Evolutionary conservation across 1,140 invertebrate genomes (phyloP), one percentile per base, ranked within the genome.

Genomic region (Ceratina australensis): DNA sequence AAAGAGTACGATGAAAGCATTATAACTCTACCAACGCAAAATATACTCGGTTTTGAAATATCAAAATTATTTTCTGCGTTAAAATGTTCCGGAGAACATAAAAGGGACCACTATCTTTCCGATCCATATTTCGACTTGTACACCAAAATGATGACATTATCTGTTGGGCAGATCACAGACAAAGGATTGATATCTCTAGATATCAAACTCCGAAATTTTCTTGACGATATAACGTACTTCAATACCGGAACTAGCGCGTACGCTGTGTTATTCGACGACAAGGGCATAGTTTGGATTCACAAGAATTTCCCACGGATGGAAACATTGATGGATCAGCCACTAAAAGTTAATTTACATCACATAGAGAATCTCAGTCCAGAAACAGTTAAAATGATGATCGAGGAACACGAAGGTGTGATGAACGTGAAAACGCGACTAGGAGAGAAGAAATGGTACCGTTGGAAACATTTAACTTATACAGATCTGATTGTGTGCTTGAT

Each of bases 401-500:
- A 89, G 18, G 67, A 89, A 52, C 20, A 71, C 0, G 82, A 90
- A 65, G 92, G 92, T 20, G 22, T 79, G 12, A 74, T 84, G 12
- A 79, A 87, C 20, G 72, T 89, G 3, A 79, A 81, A 68, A 89
- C 86, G 33, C 84, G 86, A 7, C 72, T 88, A 7, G 84, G 86
- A 13, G 73, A 80, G 13, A 87, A 90, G 85, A 92, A 90, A 72
- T 88, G 75, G 61, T 82, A 89, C 89, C 90, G 93, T 61, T 95
- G 95, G 95, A 93, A 92, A 82, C 93, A 94, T 89, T 91, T 95
- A 10, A 89, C 90, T 56, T 91, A 94, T 72, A 89, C 93, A 68
- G 95, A 95, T 83, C 86, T 92, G 42, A 93, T 95, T 83, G 91
- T 94, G n/a, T 95, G 94, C 83, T 89, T 95, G 42, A 93, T 94